A percentile compares a stretch with the other conserved stretches of the same genome.
phyloP scores from a whole-genome alignment of 2,797 vertebrate genomes.

The Myotis myotis region DNA sequence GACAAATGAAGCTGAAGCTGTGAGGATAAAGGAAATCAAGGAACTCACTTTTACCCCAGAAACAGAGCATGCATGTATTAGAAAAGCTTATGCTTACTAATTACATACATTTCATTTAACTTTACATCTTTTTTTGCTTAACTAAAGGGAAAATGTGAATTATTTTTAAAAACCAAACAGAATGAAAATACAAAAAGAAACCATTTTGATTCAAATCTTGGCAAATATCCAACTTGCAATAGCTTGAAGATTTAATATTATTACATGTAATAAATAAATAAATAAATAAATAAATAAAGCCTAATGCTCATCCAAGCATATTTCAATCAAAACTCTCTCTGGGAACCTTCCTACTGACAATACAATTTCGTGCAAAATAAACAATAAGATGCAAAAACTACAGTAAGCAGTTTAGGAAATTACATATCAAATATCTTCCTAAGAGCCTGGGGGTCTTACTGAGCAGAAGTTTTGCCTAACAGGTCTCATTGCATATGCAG shows the following conservation, averaged over 20 bases:
- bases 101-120: conserved; percentile 45
- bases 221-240: conserved; percentile 64
- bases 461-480: conserved; percentile 80
- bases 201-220: conserved; percentile 57
- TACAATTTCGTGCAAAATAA: conserved; percentile 82
- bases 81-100: conserved; percentile 39
- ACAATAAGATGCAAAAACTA: conserved; percentile 79
- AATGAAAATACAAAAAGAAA: not conserved
- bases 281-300: conserved; percentile 67
- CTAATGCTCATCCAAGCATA: conserved; percentile 81
- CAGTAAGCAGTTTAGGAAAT: conserved; percentile 81
- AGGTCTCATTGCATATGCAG: conserved; percentile 81
- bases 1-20: not conserved
- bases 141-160: conserved; percentile 48
- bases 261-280: conserved; percentile 62
- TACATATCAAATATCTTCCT: conserved; percentile 80
- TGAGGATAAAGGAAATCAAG: conserved; percentile 2
- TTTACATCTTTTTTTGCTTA: not conserved
- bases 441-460: conserved; percentile 72
- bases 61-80: not conserved
- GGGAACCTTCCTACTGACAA: conserved; percentile 74
- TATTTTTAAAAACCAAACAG: conserved; percentile 45
- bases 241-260: conserved; percentile 76
- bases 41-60: not conserved
- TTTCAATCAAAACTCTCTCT: conserved; percentile 78